Percentiles rank a stretch among this genome's conserved stretches.
Conservation (phyloP, 2,888 invertebrate species). For the Biston betularia region DNA sequence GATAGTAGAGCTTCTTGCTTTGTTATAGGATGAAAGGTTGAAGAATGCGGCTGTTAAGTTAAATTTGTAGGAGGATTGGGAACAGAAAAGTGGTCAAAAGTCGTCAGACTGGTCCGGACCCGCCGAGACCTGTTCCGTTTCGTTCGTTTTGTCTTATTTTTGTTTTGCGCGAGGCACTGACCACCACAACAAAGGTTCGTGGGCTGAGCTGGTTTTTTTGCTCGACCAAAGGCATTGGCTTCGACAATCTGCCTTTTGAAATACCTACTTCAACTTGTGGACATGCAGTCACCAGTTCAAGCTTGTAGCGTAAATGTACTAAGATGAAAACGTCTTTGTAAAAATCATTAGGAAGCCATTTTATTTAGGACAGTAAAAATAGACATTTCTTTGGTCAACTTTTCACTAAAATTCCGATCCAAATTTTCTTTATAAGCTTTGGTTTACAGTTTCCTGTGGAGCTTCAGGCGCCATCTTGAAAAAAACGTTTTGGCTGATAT, state of each 20-base stretch:
- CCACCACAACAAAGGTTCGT: slow-evolving; percentile 84
- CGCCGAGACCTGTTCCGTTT: slow-evolving; percentile 72
- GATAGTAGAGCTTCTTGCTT: slow-evolving; percentile 46
- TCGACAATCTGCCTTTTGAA: slow-evolving; percentile 55
- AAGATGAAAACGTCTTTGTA: too few species aligned
- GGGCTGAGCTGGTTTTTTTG: slow-evolving; percentile 64
- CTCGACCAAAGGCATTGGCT: slow-evolving; percentile 62
- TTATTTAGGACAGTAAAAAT: too few species aligned
- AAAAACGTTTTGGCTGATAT: too few species aligned
- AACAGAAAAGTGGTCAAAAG: slow-evolving; percentile 71
- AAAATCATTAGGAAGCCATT: too few species aligned
- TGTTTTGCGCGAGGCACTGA: slow-evolving; percentile 83
- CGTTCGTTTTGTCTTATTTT: slow-evolving; percentile 82
- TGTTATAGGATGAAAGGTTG: slow-evolving; percentile 46
- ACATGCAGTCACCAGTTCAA: background rate
- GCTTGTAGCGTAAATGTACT: too few species aligned
- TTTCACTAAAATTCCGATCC: too few species aligned
- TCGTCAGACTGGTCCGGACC: slow-evolving; percentile 73
- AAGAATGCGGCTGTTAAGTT: slow-evolving; percentile 37
- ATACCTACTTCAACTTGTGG: slow-evolving; percentile 35
- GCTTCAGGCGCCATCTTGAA: too few species aligned
- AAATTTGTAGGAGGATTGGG: slow-evolving; percentile 54
- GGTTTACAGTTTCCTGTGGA: too few species aligned
- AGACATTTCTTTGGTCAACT: too few species aligned
- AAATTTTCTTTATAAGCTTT: too few species aligned